Evolutionary conservation across 37 sponge, comb jelly and placozoan genomes (phyloP), one percentile per base, ranked within the genome.

Genomic region (Diacarnus erythraeanus): DNA sequence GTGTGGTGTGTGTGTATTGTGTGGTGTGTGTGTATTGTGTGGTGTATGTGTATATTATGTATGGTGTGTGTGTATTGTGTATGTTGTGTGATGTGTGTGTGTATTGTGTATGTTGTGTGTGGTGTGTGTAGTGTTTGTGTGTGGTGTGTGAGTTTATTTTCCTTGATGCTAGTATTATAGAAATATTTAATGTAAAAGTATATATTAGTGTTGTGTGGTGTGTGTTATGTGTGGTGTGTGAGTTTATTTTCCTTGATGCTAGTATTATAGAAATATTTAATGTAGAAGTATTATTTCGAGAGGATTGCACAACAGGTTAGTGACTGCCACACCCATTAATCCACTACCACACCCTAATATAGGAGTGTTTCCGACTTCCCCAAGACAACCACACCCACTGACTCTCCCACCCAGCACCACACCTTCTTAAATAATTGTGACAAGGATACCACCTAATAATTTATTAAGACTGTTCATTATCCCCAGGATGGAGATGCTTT

Each of bases 271-370:
- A 95, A 71, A 92, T 95, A 42, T 95, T 95, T 72, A 91, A 95
- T 81, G 93, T 82, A 39, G 96, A 95, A 57, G 87, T 95, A 0
- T 64, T 89, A 1, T 89, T 93, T 54, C 47, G 97, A 21, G 95
- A 97, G 47, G 97, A 97, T 64, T 83, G 93, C 69, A 94, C 95
- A 29, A 41, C 97, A 86, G 95, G 95, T 95, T 60, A 39, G 91
- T 37, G 29, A 3, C 9, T 12, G n/a, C n/a, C n/a, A n/a, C n/a
- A n/a, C n/a, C n/a, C n/a, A n/a, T n/a, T n/a, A n/a, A n/a, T n/a
- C n/a, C n/a, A n/a, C n/a, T n/a, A n/a, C n/a, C n/a, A n/a, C n/a
- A n/a, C n/a, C n/a, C n/a, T n/a, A n/a, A n/a, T n/a, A n/a, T n/a
- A n/a, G n/a, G n/a, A n/a, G n/a, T n/a, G n/a, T n/a, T n/a, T n/a